Percentiles rank a stretch among this genome's conserved stretches.
These are phyloP conservation scores for Nylanderia fulva DNA, from an alignment of 1,140 invertebrate genomes.

Conservation along the genomic window DNA sequence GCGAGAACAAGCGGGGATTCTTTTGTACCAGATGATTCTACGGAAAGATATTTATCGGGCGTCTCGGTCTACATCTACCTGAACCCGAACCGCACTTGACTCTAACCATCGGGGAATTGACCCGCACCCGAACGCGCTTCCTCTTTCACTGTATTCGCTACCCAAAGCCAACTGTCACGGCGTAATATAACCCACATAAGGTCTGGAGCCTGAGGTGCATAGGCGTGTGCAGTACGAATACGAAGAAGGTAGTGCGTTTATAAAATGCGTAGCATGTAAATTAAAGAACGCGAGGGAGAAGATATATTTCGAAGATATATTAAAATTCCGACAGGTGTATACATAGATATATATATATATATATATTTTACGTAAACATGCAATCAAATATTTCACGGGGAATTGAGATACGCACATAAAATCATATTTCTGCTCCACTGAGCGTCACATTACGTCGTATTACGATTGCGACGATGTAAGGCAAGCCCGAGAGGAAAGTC, in stretches of 20 bases:
- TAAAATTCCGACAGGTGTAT: background rate
- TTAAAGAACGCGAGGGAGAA: background rate
- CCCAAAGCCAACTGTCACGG: conserved; percentile 17
- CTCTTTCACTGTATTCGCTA: conserved; percentile 28
- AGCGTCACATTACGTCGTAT: background rate
- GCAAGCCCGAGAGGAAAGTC: conserved; percentile 11
- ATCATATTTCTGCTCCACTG: conserved; percentile 17
- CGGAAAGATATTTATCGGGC: conserved; percentile 60
- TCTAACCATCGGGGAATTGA: conserved; percentile 39
- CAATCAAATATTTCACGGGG: background rate
- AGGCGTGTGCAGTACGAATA: background rate
- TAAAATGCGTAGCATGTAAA: conserved; percentile 1
- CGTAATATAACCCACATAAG: conserved; percentile 30
- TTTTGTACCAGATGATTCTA: conserved; percentile 65
- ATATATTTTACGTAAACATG: background rate
- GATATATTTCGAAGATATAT: background rate
- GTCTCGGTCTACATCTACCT: conserved; percentile 1
- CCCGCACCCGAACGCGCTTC: conserved; percentile 7
- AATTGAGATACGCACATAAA: background rate
- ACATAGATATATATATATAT: too few relatives aligned
- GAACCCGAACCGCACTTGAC: conserved; percentile 50
- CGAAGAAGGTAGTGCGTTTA: background rate
- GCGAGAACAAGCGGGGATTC: conserved; percentile 17
- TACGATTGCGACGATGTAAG: conserved; percentile 5
- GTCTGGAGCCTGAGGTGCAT: background rate